Evolutionary conservation across 2,113 vertebrate species (phyloP), one percentile per base, ranked within the genome.

Genomic region (Ornithorhynchus anatinus): DNA sequence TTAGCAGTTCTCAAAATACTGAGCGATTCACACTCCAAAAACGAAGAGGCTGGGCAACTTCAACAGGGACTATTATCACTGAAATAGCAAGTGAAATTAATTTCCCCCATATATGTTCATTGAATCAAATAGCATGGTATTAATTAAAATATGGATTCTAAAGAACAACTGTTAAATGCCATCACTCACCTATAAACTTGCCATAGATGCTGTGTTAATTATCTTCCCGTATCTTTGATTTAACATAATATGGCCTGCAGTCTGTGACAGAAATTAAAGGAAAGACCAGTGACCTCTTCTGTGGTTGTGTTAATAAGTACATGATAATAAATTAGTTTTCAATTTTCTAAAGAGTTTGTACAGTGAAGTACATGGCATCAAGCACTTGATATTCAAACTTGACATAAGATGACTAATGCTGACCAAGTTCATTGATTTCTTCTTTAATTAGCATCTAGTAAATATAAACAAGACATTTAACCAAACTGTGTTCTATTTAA

Each of bases 181-280:
- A 95, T 96, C 93, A 94, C 95, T 97, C 93, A 96, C 96, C 96
- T 95, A 96, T 97, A 97, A 95, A 95, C 95, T 95, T 94, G 95
- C 95, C 94, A 95, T 95, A 93, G 95, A 96, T 89, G 96, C 95
- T 72, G 91, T 96, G 94, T 96, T 98, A 95, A 98, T 99, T 93
- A 97, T 97, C 94, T 97, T 95, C 87, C 95, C 91, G 59, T 96
- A 96, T 92, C 95, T 95, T 92, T 97, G 95, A 91, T 94, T 96
- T 93, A 97, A 94, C 96, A 96, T 97, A 94, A 95, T 93, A 89
- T 89, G 91, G 92, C 95, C 96, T 82, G 94, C 94, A 88, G 96
- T 94, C 95, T 95, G 88, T 91, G 93, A 95, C 92, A 84, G 92
- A 91, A 95, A 96, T 95, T 93, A 92, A 91, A 89, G 92, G 87